Conservation (phyloP, 2,797 vertebrate species). For the Pelochelys cantorii region DNA sequence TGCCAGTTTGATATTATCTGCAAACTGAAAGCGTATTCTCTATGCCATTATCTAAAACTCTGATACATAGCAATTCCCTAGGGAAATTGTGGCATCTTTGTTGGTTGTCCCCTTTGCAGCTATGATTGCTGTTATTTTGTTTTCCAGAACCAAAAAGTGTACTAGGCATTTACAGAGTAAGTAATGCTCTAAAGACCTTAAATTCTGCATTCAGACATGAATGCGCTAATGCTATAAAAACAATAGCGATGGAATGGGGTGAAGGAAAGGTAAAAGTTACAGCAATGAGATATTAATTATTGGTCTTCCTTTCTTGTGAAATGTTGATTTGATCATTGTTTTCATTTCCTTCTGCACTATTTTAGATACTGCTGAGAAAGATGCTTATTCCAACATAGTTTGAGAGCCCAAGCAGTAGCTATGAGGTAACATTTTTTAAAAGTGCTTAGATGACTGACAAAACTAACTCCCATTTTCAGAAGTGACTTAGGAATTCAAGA, state of each 20-base stretch:
- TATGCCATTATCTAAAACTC: too few relatives aligned
- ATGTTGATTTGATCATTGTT: neutral
- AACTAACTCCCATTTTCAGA: neutral
- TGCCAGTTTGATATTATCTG: too few relatives aligned
- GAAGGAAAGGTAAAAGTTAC: neutral
- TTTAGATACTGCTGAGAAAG: neutral
- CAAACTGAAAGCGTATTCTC: too few relatives aligned
- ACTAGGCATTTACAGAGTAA: neutral
- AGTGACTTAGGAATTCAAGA: neutral
- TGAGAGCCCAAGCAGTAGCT: too few relatives aligned
- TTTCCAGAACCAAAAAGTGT: neutral
- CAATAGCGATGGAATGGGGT: neutral
- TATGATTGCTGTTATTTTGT: neutral
- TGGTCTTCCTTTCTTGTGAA: neutral
- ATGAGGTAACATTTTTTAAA: too few relatives aligned
- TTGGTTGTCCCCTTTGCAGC: neutral
- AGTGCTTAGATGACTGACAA: too few relatives aligned
- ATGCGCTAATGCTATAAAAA: neutral
- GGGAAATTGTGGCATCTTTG: neutral
- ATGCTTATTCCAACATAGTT: neutral
- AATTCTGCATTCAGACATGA: neutral
- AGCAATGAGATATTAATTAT: neutral
- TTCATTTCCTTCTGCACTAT: neutral
- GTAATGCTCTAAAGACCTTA: neutral
- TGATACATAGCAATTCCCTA: neutral